Conservation (phyloP, 2,888 invertebrate genomes). For the Pammene fasciana region DNA sequence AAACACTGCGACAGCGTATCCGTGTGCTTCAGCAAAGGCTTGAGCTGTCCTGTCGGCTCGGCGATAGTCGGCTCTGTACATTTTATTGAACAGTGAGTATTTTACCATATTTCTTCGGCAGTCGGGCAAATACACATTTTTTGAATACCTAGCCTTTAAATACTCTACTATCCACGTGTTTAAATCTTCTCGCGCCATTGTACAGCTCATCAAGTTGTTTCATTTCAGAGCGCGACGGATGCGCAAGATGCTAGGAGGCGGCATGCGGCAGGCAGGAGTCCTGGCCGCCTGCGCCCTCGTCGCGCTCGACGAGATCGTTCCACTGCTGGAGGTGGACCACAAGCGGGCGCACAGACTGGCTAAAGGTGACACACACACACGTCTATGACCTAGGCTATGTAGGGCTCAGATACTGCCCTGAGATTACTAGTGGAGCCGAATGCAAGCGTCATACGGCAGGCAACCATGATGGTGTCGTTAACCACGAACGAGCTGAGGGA, state of each 20-base stretch:
- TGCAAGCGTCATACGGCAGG: no score
- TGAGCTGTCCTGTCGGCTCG: conserved; percentile 95
- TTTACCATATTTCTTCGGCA: no score
- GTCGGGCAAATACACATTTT: no score
- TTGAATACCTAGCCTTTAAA: no score
- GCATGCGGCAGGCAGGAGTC: conserved; percentile 96
- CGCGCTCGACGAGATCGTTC: conserved; percentile 90
- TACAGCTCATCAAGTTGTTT: neutral
- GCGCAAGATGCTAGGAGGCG: conserved; percentile 96
- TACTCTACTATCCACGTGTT: no score
- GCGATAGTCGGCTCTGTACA: conserved; percentile 89
- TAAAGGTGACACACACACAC: conserved; percentile 83
- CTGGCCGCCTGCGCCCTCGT: conserved; percentile 95
- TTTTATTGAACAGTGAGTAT: conserved; percentile 88
- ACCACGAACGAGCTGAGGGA: no score
- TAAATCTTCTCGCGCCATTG: no score
- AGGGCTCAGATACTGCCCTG: no score
- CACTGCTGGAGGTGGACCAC: conserved; percentile 90
- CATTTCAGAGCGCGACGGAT: conserved; percentile 88
- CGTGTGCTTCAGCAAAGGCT: conserved; percentile 95
- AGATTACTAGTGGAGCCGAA: no score
- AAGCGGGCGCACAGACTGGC: conserved; percentile 86
- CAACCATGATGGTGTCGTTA: no score
- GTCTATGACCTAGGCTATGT: no score
- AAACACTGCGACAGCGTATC: conserved; percentile 90